Evolutionary conservation across 2,797 vertebrate species (phyloP), one percentile per base, ranked within the genome.

Genomic region (Sparus aurata): DNA sequence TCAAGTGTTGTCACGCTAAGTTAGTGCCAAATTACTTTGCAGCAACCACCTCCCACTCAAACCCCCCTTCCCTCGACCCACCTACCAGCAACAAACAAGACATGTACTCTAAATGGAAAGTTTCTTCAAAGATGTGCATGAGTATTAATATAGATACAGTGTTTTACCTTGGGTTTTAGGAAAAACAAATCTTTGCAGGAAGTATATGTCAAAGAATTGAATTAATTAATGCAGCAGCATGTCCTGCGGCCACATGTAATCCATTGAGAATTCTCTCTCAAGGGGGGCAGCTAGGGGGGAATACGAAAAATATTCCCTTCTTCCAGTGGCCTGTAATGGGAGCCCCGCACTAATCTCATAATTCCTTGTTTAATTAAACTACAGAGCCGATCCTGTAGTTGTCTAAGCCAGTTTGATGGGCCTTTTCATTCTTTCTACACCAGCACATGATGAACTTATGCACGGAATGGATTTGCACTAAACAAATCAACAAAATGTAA

Each of bases 331-430:
- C 93, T 94, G 89, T 93, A 95, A 95, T 93, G 87, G 93, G 90
- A 94, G 85, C 82, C 90, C 92, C 84, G 54, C 75, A 91, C 92
- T 96, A 96, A 97, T 96, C 96, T 96, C 92, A 91, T 94, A 96
- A 96, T 96, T 95, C 95, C 94, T 94, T 95, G 94, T 95, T 96
- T 96, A 95, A 96, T 96, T 95, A 95, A 96, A 96, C 94, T 95
- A 90, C 84, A 84, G 93, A 91, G 93, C 85, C 74, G 80, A 92
- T 91, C 91, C 91, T 87, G 80, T 87, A 71, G 75, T 86, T 90
- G 81, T 92, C 85, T 87, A 85, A 93, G 85, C 77, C 89, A 63
- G 84, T 92, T 90, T 92, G 90, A 92, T 85, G 75, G 77, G 77
- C 82, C 85, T 85, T 87, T 84, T 91, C 75, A 82, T 82, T 86